Evolutionary conservation across 2,113 vertebrate genomes (phyloP), one percentile per base, ranked within the genome.

Genomic region (Leucoraja erinaceus): DNA sequence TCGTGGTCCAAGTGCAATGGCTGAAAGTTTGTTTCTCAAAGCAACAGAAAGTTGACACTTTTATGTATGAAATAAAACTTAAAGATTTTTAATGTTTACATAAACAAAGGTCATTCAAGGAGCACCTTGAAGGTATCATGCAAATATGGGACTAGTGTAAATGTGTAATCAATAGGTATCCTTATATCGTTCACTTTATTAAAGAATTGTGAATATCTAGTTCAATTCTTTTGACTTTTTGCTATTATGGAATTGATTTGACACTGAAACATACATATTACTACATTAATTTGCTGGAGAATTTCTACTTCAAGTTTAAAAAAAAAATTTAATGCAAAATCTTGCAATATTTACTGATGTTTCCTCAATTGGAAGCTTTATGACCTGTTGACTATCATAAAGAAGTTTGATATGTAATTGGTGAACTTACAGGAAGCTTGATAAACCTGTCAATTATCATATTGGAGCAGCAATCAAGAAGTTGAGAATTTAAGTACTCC

Each of bases 21-120:
- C 94, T 97, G 47, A 96, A 97, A 93, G 94, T 95, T 93, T 97
- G 97, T 94, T 96, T 97, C 94, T 95, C 94, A 93, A 94, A 94
- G 93, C 97, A 97, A 72, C 93, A 74, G 22, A 94, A 90, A 93
- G 95, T 96, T 93, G 28, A 92, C 94, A 93, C 93, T 0, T 79
- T 86, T 1, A 93, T 9, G 9, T 96, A 95, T 93, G 70, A 94
- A 1, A 95, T 95, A 68, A 61, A 92, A 16, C 75, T 95, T 20
- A 70, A 93, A 70, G 25, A 91, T 38, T 54, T 18, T 12, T 18
- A 54, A 68, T 91, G 68, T 47, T 25, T 1, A 72, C 20, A 22
- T 18, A 38, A 68, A 63, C 38, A 86, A 86, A 63, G 1, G 0
- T 91, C 66, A 72, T 70, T 70, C 88, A 70, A 4, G 22, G 18